phyloP scores from a whole-genome alignment of 2,888 invertebrate species.

The Chydorus sphaericus region DNA sequence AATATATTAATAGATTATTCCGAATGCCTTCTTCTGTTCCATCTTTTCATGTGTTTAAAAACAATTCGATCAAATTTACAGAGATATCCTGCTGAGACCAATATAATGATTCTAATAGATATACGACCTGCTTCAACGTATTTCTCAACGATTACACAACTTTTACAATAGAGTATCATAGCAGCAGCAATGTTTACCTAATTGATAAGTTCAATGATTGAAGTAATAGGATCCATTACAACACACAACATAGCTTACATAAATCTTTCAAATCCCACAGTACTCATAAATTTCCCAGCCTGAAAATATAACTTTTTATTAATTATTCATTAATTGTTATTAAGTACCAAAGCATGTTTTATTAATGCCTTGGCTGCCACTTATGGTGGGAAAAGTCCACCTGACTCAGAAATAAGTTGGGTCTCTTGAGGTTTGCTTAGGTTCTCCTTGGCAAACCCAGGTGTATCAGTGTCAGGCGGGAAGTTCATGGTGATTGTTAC shows the following conservation, averaged over 20 bases:
- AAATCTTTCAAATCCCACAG: slow-evolving; percentile 65
- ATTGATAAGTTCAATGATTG: slow-evolving; percentile 39
- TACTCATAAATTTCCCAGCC: slow-evolving; percentile 67
- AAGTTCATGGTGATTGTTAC: slow-evolving; percentile 69
- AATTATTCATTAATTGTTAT: no score
- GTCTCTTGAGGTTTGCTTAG: slow-evolving; percentile 76
- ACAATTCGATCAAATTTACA: slow-evolving; percentile 51
- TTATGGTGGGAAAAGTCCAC: slow-evolving; percentile 60
- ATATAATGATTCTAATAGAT: slow-evolving; percentile 56
- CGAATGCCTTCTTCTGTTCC: no score
- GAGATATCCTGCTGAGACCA: slow-evolving; percentile 46
- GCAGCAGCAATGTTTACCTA: slow-evolving; percentile 28
- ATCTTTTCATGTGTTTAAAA: no score
- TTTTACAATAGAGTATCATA: neutral
- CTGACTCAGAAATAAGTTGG: slow-evolving; percentile 63
- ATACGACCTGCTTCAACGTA: slow-evolving; percentile 43
- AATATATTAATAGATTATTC: no score
- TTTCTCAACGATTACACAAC: neutral
- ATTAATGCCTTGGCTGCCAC: slow-evolving; percentile 63
- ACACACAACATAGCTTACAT: slow-evolving; percentile 58
- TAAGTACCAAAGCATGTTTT: slow-evolving; percentile 58
- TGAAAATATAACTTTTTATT: no score
- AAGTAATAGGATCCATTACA: slow-evolving; percentile 62
- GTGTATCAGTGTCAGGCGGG: slow-evolving; percentile 96
- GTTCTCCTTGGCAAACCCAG: slow-evolving; percentile 79